A percentile compares a stretch with the other conserved stretches of the same genome.
Evolutionary conservation across 23 tunicate species (phyloP).

Genomic region (Trididemnum nubilum): DNA sequence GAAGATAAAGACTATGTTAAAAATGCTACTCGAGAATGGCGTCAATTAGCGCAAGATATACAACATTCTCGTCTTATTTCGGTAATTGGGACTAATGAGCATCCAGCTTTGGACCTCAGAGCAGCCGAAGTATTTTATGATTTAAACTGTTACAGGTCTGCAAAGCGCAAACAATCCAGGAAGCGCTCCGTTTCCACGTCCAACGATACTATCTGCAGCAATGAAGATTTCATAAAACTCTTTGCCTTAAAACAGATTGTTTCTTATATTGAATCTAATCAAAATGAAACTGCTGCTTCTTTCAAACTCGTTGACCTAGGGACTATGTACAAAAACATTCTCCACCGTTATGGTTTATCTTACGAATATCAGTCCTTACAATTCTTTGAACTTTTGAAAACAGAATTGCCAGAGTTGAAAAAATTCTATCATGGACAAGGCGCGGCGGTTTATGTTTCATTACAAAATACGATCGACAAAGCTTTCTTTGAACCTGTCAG

Average conservation of each 20-base stretch:
- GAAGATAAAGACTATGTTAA: background rate
- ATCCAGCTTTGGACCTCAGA: background rate
- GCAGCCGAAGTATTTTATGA: background rate
- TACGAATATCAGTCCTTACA: background rate
- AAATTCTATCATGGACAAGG: background rate
- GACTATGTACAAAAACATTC: background rate
- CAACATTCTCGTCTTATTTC: background rate
- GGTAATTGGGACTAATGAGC: background rate
- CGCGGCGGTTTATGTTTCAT: constrained; percentile 4
- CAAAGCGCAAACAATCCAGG: background rate
- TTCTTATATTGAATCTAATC: background rate
- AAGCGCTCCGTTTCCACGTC: background rate
- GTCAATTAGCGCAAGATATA: background rate
- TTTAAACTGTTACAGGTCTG: background rate
- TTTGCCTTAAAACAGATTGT: background rate
- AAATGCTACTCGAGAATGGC: background rate
- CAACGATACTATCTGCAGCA: background rate
- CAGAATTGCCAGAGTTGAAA: constrained; percentile 1
- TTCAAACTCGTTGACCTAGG: background rate
- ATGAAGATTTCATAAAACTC: background rate
- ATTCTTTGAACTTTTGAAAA: background rate
- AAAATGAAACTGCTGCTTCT: background rate
- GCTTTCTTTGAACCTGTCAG: background rate
- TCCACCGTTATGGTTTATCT: background rate
- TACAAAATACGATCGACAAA: background rate